Evolutionary conservation across 2,797 vertebrate species (phyloP), one percentile per base, ranked within the genome.

Genomic region (Melanogrammus aeglefinus): DNA sequence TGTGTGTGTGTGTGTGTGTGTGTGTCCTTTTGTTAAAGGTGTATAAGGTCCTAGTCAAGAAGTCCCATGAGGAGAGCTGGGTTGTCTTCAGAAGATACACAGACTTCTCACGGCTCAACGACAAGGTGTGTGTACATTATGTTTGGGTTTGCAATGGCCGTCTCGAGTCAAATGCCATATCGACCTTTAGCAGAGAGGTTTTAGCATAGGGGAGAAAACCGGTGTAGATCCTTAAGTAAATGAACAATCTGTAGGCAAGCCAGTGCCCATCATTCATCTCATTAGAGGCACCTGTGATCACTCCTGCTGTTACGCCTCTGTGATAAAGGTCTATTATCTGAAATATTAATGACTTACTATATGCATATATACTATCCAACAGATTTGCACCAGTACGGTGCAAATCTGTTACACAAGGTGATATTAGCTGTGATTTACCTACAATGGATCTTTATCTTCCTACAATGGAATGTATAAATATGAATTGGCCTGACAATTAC

Each of bases 11-110:
- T n/a, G n/a, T n/a, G n/a, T 76, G 12, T 41, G 41, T 84, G 21
- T 57, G n/a, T 0, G 74, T 70, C 66, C 78, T 41, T 75, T 47
- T 84, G 10, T 77, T 88, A 38, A 72, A 95, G 92, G 93, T 94
- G 0, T 96, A 95, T 77, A 92, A 95, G 82, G 73, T 95, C 81
- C 91, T 92, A 87, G 94, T 93, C 44, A 92, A 77, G 77, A 91
- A 89, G 84, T 92, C 76, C 78, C 86, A 88, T 3, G 92, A 86
- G 3, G 93, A 93, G 82, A 94, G 87, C 86, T 95, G 90, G 91
- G 92, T 94, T 70, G 89, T 95, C 74, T 95, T 94, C 72, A 84
- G 91, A 78, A 88, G 92, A 78, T 96, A 91, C 87, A 83, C 88
- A 35, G 94, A 92, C 88, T 95, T 92, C 89, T 94, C 90, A 82